Evolutionary conservation across 2,113 vertebrate genomes (phyloP), one percentile per base, ranked within the genome.

Genomic region (Ctenomys sociabilis): DNA sequence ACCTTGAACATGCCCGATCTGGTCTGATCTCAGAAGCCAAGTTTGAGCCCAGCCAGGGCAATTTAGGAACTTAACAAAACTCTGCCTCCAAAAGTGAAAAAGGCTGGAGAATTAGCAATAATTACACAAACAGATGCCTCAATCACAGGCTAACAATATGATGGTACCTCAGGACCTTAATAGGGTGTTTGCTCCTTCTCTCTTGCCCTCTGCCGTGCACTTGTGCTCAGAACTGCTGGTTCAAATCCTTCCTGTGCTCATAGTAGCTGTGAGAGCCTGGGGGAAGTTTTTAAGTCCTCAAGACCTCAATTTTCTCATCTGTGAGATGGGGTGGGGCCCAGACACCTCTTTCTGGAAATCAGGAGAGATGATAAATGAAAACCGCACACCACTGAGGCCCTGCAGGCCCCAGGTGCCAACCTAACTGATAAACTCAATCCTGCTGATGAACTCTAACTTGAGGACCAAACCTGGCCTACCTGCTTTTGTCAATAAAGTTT

Each of bases 401-500:
- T 11, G 2, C 1, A 24, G 21, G 26, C 35, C 70, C 43, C 64
- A 21, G 59, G 19, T 17, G 45, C n/a, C 37, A 3, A 1, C 3
- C 1, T 30, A 12, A 37, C n/a, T n/a, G n/a, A n/a, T n/a, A n/a
- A n/a, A n/a, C n/a, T n/a, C n/a, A n/a, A 37, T 11, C n/a, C n/a
- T 43, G 0, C 54, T 21, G 6, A 37, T 22, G 61, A 84, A 64
- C 28, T 43, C 68, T 1, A 9, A 32, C 14, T 83, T 1, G 0
- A 0, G 5, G 57, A 57, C 49, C 81, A 90, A 57, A 45, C 28
- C 43, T 1, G 1, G 4, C 59, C 40, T 13, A 1, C 63, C 61
- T 49, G 68, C 40, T 77, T 70, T 77, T 88, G 54, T 61, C 68
- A 93, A 90, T 94, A 82, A 91, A 95, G 91, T 80, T 95, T 92